Base-by-base conservation (phyloP, 2,797 vertebrate genomes). In the Poeciliopsis turneri region DNA sequence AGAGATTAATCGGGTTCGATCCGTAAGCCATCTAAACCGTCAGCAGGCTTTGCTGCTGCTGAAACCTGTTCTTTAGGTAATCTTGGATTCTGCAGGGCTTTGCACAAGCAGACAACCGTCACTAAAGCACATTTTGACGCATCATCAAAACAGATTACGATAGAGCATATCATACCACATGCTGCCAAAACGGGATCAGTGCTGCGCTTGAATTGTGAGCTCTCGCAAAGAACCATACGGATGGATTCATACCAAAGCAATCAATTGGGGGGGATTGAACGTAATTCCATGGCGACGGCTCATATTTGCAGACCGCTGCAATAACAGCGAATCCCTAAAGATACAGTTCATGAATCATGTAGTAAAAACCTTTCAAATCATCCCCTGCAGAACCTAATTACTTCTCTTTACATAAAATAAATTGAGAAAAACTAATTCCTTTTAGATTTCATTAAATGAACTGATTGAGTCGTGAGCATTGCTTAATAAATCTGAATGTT, bases 11-110 rank as follows among this genome's bases (percentile, higher is more conserved):
- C 73, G 86, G 4, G 61, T 90, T 89, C 86, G 83, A 90, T 90
- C 89, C 88, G 86, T 90, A 86, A 91, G 93, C 89, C 90, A 92
- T 81, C 84, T 88, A 88, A 94, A 94, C 79, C 85, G 84, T 83
- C 82, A 82, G 77, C 76, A 81, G 80, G 72, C 49, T 88, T 82
- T 78, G 78, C 75, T 73, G 76, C 75, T 78, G 77, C 25, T 0
- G 4, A 53, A 51, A 46, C 75, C 84, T 74, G 64, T 66, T 39
- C 18, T 66, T 66, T 66, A 39, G 70, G 69, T 69, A 79, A 84
- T 75, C 78, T 55, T 47, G 73, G 66, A 78, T 83, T 88, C 82
- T 79, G 75, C 43, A 82, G 51, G 3, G 78, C 72, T 59, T 36
- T 64, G 74, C 55, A 74, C n/a, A 61, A 30, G 16, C n/a, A 61